phyloP scores from a whole-genome alignment of 2,888 invertebrate species.

The Rhingia rostrata region DNA sequence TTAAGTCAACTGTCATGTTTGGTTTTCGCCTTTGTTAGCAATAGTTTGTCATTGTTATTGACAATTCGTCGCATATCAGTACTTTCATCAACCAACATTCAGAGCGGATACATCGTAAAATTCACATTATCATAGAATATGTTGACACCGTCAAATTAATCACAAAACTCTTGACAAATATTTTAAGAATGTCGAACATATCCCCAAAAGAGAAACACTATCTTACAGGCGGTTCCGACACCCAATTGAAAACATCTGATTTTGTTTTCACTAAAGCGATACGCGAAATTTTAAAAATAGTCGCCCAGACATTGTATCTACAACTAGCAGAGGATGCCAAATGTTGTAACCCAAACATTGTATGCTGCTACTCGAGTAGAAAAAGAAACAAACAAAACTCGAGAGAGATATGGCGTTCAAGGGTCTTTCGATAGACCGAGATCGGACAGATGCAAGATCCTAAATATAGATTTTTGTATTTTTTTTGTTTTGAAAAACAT shows the following conservation, averaged over 20 bases:
- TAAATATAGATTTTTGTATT: constrained; percentile 11
- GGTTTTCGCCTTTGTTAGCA: background rate
- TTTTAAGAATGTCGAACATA: too few species aligned
- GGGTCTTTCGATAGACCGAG: constrained; percentile 4
- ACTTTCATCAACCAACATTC: background rate
- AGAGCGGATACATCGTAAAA: background rate
- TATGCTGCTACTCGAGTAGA: constrained; percentile 1
- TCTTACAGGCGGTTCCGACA: background rate
- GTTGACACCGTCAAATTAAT: too few species aligned
- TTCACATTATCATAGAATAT: too few species aligned
- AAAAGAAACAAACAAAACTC: background rate
- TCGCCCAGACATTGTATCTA: constrained; percentile 2
- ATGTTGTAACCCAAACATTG: constrained; percentile 14
- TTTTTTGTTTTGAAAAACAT: background rate
- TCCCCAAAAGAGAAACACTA: background rate
- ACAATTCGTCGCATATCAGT: background rate
- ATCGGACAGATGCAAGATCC: constrained; percentile 22
- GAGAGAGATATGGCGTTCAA: background rate
- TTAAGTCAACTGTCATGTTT: background rate
- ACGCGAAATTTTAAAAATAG: constrained; percentile 13
- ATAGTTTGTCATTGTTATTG: background rate
- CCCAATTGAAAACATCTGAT: background rate
- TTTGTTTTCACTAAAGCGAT: constrained; percentile 4
- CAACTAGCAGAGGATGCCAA: background rate
- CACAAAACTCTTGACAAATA: too few species aligned